phyloP scores from a whole-genome alignment of 2,113 vertebrate genomes.

The Pluvianellus socialis region DNA sequence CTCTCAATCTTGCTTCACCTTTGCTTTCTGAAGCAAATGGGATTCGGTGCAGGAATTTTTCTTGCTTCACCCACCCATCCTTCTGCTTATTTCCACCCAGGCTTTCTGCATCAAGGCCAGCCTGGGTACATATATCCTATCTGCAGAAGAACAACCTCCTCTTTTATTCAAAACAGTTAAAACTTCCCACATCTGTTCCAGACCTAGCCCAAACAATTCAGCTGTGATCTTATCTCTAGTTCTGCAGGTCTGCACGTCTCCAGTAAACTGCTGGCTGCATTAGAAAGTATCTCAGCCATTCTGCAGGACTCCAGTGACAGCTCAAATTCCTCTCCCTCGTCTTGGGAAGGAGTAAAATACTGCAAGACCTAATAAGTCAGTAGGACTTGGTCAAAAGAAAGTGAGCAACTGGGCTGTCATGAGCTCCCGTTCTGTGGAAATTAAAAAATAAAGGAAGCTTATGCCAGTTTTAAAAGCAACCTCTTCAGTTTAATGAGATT shows the following conservation, averaged over 20 bases:
- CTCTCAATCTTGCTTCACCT: background rate
- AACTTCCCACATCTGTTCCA: background rate
- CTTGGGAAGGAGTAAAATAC: background rate
- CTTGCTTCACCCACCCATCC: background rate
- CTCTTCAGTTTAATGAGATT: slow-evolving; percentile 60
- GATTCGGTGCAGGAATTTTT: fast-evolving
- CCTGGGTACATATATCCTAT: background rate
- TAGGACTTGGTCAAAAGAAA: background rate
- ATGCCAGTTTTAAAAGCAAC: slow-evolving; percentile 49
- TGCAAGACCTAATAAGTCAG: background rate
- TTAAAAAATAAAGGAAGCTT: background rate
- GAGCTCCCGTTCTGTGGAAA: background rate
- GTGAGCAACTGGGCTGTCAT: background rate
- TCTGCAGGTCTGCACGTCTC: background rate
- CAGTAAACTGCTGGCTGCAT: background rate
- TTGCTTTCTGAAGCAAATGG: background rate
- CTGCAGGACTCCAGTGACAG: background rate
- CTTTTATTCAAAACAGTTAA: background rate
- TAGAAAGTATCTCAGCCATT: background rate
- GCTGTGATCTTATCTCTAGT: background rate
- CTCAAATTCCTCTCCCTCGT: background rate
- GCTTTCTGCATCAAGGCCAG: background rate
- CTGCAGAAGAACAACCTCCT: background rate
- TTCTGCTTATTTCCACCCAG: background rate
- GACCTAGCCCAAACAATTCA: background rate